Evolutionary conservation across 2,888 invertebrate species (phyloP), one percentile per base, ranked within the genome.

Genomic region (Stenotaenia linearis): DNA sequence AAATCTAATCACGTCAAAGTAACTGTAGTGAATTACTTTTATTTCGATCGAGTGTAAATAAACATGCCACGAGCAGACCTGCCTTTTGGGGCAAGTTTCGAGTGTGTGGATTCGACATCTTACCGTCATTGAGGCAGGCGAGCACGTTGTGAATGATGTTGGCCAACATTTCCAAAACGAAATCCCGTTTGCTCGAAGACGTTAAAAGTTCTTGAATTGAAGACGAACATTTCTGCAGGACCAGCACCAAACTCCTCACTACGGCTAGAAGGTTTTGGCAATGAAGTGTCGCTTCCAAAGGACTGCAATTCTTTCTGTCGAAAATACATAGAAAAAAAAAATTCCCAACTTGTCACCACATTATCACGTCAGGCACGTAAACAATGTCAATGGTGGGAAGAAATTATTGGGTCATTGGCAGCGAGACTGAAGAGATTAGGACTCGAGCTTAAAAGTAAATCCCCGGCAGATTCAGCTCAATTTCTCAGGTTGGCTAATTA

Each of bases 41-140:
- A 56, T 56, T 56, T 56, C 56, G 23, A 56, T 56, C 56, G 23
- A 56, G 56, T 56, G 56, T 56, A 56, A 56, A 56, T 56, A 56
- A 56, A 56, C 56, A 56, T 56, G 56, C 56, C 56, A 56, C 1
- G 21, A 9, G 56, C 56, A 56, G 56, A n/a, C 18, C 56, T 18
- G 56, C 56, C 56, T 56, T 21, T 56, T 56, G 18, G 23, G 56
- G n/a, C 37, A 37, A 37, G 12, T 37, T 56, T 56, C 21, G 56
- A 56, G 56, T 21, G 37, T 15, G 15, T 37, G 56, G 56, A 56
- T 56, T 56, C 56, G 56, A 56, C 23, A 56, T 56, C 28, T 78
- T 69, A 78, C 78, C 78, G 35, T 78, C 78, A 35, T 78, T 78
- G 30, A 78, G 69, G 18, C 56, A 69, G 35, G 78, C 37, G 18